phyloP scores from a whole-genome alignment of 2,797 vertebrate genomes.

The Peromyscus nudipes region DNA sequence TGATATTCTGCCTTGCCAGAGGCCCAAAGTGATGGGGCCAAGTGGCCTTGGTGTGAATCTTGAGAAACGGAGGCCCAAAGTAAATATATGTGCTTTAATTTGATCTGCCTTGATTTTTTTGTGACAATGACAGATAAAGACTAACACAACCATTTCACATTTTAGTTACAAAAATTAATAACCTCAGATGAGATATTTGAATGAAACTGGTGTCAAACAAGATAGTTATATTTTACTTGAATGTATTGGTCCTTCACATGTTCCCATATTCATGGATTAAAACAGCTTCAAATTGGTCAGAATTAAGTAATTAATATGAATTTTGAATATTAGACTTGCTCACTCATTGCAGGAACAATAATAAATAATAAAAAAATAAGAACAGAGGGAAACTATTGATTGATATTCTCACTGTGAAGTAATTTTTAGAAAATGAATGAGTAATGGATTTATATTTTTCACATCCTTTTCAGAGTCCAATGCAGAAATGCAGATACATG shows the following conservation, averaged over 20 bases:
- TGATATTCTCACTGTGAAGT: background rate
- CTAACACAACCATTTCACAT: background rate
- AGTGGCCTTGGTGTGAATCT: background rate
- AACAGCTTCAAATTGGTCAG: background rate
- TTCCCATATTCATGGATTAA: background rate
- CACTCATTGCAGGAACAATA: background rate
- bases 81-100: background rate
- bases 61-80: background rate
- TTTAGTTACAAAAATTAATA: background rate
- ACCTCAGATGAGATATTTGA: background rate
- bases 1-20: background rate
- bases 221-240: background rate
- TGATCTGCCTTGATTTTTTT: background rate
- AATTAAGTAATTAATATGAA: background rate
- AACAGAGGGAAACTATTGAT: background rate
- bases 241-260: background rate
- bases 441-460: background rate
- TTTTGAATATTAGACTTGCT: background rate
- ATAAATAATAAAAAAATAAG: background rate
- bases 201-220: background rate
- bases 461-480: background rate
- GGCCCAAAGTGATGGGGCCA: background rate
- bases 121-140: background rate
- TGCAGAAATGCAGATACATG: background rate
- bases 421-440: background rate